phyloP scores from a whole-genome alignment of 2,888 invertebrate species.

The Nymphalis polychloros region DNA sequence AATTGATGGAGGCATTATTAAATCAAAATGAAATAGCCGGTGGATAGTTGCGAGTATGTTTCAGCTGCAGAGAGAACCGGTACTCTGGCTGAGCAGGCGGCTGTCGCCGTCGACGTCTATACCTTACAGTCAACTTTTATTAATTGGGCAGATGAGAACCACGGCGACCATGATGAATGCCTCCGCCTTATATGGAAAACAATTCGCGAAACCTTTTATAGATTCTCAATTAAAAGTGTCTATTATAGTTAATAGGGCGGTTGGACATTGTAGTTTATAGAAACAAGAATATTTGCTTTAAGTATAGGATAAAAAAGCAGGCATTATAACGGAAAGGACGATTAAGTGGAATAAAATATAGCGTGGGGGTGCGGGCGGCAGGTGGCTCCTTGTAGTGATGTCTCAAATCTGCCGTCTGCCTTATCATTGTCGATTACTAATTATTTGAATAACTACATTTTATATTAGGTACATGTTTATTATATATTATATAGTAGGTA shows the following conservation, averaged over 20 bases:
- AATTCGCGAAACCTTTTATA: constrained; percentile 81
- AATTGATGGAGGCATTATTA: constrained; percentile 56
- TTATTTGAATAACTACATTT: constrained; percentile 3
- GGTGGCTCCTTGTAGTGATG: constrained; percentile 72
- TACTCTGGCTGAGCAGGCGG: constrained; percentile 59
- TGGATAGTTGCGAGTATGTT: constrained; percentile 58
- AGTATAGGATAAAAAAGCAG: constrained; percentile 76
- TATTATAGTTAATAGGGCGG: constrained; percentile 79
- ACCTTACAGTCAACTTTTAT: constrained; percentile 79
- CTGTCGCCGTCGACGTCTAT: constrained; percentile 66
- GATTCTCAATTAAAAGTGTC: constrained; percentile 82
- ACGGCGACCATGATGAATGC: constrained; percentile 78
- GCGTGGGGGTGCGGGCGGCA: constrained; percentile 79
- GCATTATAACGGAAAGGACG: constrained; percentile 81
- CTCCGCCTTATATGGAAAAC: constrained; percentile 72
- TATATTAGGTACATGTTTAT: no score
- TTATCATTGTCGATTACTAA: constrained; percentile 23
- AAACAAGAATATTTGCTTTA: constrained; percentile 80
- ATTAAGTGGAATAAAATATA: constrained; percentile 82
- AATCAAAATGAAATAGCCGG: constrained; percentile 79
- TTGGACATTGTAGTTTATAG: constrained; percentile 70
- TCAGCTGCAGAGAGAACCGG: constrained; percentile 77
- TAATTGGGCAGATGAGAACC: constrained; percentile 82
- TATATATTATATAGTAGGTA: no score
- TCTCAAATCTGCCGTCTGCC: constrained; percentile 10